Evolutionary conservation across 2,888 invertebrate species (phyloP).

Genomic region (Rhaphigaster nebulosa): DNA sequence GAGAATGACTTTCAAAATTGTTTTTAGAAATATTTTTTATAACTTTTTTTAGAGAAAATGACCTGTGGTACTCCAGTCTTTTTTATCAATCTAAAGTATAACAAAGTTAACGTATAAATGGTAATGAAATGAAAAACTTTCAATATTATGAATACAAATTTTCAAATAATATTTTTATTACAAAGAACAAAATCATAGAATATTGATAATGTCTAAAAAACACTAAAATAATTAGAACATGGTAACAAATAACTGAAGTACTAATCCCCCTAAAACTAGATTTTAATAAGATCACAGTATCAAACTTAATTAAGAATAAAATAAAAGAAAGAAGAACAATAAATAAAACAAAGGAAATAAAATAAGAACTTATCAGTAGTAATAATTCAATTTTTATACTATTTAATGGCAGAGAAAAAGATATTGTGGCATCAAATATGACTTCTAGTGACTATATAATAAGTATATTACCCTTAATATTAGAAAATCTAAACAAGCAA

Average conservation of each 20-base stretch:
- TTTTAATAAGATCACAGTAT: slow-evolving; percentile 7
- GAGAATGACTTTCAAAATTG: too few species aligned
- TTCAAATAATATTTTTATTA: not conserved
- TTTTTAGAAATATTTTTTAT: too few species aligned
- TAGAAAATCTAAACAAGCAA: not conserved
- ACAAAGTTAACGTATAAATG: not conserved
- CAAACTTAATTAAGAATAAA: not conserved
- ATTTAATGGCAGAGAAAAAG: too few species aligned
- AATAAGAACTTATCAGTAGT: not conserved
- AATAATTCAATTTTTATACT: too few species aligned
- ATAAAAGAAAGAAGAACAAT: not conserved
- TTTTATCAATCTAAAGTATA: not conserved
- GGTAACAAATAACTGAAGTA: slow-evolving; percentile 11
- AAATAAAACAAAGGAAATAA: not conserved
- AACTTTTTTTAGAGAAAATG: too few species aligned
- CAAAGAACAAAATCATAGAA: not conserved
- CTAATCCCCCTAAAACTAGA: not conserved
- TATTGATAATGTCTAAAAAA: not conserved
- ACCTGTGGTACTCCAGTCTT: not conserved
- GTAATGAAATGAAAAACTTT: not conserved
- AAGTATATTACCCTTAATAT: not conserved
- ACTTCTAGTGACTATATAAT: too few species aligned
- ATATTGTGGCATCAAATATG: too few species aligned
- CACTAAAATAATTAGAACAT: not conserved
- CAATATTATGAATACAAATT: not conserved